Conservation (phyloP, 2,888 invertebrate species). For the Aricia artaxerxes region DNA sequence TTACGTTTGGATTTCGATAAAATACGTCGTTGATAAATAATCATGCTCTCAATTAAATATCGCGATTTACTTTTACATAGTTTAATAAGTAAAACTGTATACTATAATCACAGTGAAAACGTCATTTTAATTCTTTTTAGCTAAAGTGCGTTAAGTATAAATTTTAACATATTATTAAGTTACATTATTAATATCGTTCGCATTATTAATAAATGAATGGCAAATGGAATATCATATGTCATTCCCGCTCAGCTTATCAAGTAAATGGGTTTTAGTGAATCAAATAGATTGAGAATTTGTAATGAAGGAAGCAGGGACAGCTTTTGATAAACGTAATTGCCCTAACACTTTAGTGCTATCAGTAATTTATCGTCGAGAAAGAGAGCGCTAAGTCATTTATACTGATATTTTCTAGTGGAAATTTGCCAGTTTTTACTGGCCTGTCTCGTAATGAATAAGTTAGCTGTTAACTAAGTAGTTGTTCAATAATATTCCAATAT, state of each 20-base stretch:
- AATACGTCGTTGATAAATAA: too few species aligned
- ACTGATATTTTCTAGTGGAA: conserved; percentile 10
- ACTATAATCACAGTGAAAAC: too few species aligned
- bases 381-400: conserved; percentile 28
- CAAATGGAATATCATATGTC: conserved; percentile 31
- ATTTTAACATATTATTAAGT: background rate
- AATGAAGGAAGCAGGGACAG: conserved; percentile 31
- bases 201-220: conserved; percentile 30
- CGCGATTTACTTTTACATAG: too few species aligned
- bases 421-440: conserved; percentile 20
- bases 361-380: conserved; percentile 27
- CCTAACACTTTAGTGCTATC: conserved; percentile 30
- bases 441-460: background rate
- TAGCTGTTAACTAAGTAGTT: background rate
- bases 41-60: too few species aligned
- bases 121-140: too few species aligned
- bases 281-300: conserved; percentile 31
- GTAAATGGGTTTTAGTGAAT: conserved; percentile 31
- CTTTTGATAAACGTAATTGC: conserved; percentile 31
- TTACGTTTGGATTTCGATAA: too few species aligned
- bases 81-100: too few species aligned
- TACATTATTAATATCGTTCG: background rate
- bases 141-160: background rate
- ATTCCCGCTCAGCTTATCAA: conserved; percentile 22
- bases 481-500: background rate